phyloP scores from a whole-genome alignment of 2,113 vertebrate genomes.

The Ictalurus punctatus region DNA sequence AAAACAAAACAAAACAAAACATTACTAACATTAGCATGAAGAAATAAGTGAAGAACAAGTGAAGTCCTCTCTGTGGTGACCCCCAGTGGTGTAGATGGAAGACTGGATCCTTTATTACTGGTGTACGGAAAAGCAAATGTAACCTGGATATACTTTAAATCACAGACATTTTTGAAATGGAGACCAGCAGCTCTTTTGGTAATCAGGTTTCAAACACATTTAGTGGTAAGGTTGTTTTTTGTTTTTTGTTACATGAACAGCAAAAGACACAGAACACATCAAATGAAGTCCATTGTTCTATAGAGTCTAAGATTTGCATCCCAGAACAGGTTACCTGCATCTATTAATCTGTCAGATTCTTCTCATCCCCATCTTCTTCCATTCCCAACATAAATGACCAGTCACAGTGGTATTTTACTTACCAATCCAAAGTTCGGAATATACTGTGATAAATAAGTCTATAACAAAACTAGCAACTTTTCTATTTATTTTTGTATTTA shows the following conservation, averaged over 20 bases:
- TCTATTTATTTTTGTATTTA: constrained; percentile 57
- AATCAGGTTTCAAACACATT: constrained; percentile 58
- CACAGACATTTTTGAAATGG: neutral
- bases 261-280: constrained; percentile 7
- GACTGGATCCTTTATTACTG: neutral
- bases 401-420: constrained; percentile 61
- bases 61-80: constrained; percentile 30
- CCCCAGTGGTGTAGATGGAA: constrained; percentile 26
- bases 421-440: constrained; percentile 57
- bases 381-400: constrained; percentile 41
- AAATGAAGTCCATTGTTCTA: neutral
- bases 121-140: neutral
- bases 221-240: constrained; percentile 46
- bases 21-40: neutral
- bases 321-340: constrained; percentile 9
- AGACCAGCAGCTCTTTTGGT: constrained; percentile 48
- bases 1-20: neutral
- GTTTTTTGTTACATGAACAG: neutral
- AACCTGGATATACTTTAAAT: neutral
- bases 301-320: constrained; percentile 5
- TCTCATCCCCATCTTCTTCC: constrained; percentile 14
- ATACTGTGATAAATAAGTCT: constrained; percentile 67
- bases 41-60: neutral
- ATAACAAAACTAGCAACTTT: constrained; percentile 63
- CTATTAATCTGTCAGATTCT: neutral